Evolutionary conservation across 2,888 invertebrate genomes (phyloP), one percentile per base, ranked within the genome.

Genomic region (Camponotus fellah): DNA sequence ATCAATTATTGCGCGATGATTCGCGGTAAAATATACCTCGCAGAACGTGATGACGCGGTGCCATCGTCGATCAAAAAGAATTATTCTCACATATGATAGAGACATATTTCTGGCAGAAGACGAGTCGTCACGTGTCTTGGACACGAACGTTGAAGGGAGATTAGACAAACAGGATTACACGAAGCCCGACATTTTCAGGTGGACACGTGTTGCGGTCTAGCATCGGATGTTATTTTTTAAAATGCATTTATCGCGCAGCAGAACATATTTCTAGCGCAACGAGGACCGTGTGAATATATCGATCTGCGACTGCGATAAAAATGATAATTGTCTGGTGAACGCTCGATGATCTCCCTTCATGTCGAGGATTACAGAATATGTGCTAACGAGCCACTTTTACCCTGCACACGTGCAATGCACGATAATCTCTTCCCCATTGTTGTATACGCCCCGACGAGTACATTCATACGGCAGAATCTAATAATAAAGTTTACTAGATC

Each of bases 101-200:
- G 58, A 49, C 37, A 58, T 43, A 12, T 46, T 58, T 46, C 60
- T 58, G 46, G 17, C n/a, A 6, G 46, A 37, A 56, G 40, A 40
- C 58, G 79, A 34, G 58, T 17, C 53, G 76, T 79, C 43, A 32
- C 43, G 46, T 60, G 69, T 69, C n/a, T 46, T 32, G 62, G 77
- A 82, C 79, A 56, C 71, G 69, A 76, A 37, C 62, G 34, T 76
- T 79, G 82, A 66, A 88, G 87, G 86, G 66, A 88, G 92, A 92
- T 93, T 93, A 90, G 82, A 88, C 91, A 93, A 93, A 93, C 89
- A 89, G 88, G 92, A 92, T 93, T 91, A 88, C 79, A 66, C 85
- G 91, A 91, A 90, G 87, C 91, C 87, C 82, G 74, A 60, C 60
- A 34, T 64, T 26, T 17, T 37, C 62, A 21, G 0, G 12, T 40